These are phyloP conservation scores for Tipula confusa DNA, from an alignment of 2,888 invertebrate genomes.

Conservation along the genomic window DNA sequence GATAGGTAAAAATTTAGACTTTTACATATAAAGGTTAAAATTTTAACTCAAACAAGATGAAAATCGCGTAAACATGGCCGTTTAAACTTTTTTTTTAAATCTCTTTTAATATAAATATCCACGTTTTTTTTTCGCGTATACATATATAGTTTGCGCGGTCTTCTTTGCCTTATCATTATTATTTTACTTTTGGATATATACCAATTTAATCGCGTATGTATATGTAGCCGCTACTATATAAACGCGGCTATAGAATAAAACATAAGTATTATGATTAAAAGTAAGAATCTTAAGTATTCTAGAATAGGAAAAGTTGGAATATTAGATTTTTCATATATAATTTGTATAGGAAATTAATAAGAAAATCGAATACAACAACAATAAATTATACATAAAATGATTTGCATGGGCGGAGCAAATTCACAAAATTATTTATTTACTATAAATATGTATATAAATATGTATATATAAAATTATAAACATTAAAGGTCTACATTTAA, in stretches of 20 bases:
- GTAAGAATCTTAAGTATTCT: too few relatives aligned
- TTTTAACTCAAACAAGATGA: neutral
- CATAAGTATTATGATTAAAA: too few relatives aligned
- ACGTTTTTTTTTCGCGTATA: neutral
- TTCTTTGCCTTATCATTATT: neutral
- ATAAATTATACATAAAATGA: neutral
- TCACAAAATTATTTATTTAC: neutral
- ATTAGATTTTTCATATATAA: too few relatives aligned
- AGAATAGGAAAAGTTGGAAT: neutral
- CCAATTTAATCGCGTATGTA: neutral
- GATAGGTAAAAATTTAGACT: neutral
- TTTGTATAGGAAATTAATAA: neutral
- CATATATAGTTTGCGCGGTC: neutral
- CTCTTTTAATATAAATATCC: neutral
- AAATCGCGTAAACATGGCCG: slow-evolving; percentile 9
- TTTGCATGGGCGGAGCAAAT: neutral
- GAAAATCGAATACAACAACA: neutral
- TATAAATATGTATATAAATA: neutral
- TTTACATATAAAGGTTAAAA: too few relatives aligned
- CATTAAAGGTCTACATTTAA: neutral
- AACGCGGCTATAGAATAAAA: too few relatives aligned
- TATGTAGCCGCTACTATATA: too few relatives aligned
- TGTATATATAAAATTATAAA: neutral
- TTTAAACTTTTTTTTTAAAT: neutral
- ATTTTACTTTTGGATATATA: neutral